phyloP scores from a whole-genome alignment of 2,797 vertebrate genomes.

The Protonibea diacanthus region DNA sequence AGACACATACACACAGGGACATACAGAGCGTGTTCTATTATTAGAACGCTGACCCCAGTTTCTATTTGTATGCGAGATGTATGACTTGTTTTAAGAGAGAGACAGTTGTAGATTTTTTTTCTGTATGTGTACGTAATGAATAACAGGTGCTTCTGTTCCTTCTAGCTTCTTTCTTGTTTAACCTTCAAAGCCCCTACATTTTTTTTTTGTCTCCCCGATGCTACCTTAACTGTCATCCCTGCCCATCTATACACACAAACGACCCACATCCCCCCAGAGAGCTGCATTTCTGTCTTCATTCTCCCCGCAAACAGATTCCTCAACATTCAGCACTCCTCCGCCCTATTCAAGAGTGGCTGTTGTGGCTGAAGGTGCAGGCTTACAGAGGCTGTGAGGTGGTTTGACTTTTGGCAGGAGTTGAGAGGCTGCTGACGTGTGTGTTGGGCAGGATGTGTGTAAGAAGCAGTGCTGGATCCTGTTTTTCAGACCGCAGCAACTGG shows the following conservation, averaged over 20 bases:
- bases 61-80: slow-evolving; percentile 28
- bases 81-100: slow-evolving; percentile 20
- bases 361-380: slow-evolving; percentile 72
- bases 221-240: slow-evolving; percentile 33
- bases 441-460: slow-evolving; percentile 85
- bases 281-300: slow-evolving; percentile 47
- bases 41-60: slow-evolving; percentile 27
- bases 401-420: slow-evolving; percentile 79
- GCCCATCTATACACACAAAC: slow-evolving; percentile 19
- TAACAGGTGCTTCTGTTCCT: slow-evolving; percentile 45
- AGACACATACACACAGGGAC: slow-evolving; percentile 37
- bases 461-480: slow-evolving; percentile 83
- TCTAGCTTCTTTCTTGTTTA: slow-evolving; percentile 30
- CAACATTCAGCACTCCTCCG: slow-evolving; percentile 49
- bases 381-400: slow-evolving; percentile 72
- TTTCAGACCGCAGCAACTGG: slow-evolving; percentile 79
- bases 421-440: slow-evolving; percentile 82
- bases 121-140: slow-evolving; percentile 35
- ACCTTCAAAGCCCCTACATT: slow-evolving; percentile 43
- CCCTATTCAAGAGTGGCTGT: slow-evolving; percentile 55
- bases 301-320: slow-evolving; percentile 63
- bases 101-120: slow-evolving; percentile 22
- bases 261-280: slow-evolving; percentile 36
- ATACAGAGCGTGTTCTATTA: slow-evolving; percentile 44
- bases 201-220: slow-evolving; percentile 18